These are phyloP conservation scores for Cathartes aura DNA, from an alignment of 2,113 vertebrate species.

Conservation along the genomic window DNA sequence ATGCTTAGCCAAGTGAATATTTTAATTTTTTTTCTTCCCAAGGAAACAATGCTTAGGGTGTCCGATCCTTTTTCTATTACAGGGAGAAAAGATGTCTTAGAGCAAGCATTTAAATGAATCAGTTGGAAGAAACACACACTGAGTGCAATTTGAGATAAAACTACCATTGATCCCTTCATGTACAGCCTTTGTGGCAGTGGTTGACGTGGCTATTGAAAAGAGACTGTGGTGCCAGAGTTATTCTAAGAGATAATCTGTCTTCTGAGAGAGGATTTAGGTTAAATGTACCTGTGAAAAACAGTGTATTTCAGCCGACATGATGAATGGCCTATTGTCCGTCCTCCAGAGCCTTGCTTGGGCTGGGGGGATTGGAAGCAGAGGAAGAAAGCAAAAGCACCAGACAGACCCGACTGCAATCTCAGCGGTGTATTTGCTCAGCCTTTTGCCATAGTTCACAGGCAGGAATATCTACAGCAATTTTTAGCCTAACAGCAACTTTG, in stretches of 20 bases:
- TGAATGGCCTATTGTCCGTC: conserved; percentile 58
- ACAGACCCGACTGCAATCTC: neutral
- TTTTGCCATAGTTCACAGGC: neutral
- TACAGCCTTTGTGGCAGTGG: conserved; percentile 52
- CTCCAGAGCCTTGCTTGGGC: neutral
- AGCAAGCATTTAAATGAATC: conserved; percentile 60
- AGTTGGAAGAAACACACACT: conserved; percentile 58
- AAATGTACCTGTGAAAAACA: conserved; percentile 62
- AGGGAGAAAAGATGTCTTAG: conserved; percentile 53
- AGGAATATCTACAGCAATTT: neutral
- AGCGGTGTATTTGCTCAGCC: neutral
- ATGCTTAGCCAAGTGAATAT: conserved; percentile 46
- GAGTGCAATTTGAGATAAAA: conserved; percentile 68
- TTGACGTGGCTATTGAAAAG: conserved; percentile 52
- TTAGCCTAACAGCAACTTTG: neutral
- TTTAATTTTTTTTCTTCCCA: neutral
- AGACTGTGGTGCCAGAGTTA: conserved; percentile 42
- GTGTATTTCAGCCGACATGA: conserved; percentile 20
- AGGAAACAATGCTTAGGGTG: conserved; percentile 45
- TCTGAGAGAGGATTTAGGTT: conserved; percentile 59
- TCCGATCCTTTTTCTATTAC: conserved; percentile 23
- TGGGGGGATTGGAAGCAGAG: neutral
- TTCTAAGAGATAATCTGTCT: conserved; percentile 59
- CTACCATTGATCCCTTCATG: conserved; percentile 60
- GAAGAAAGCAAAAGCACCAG: neutral